Base-by-base conservation (phyloP, 2,113 vertebrate genomes). In the Irena cyanogastra region DNA sequence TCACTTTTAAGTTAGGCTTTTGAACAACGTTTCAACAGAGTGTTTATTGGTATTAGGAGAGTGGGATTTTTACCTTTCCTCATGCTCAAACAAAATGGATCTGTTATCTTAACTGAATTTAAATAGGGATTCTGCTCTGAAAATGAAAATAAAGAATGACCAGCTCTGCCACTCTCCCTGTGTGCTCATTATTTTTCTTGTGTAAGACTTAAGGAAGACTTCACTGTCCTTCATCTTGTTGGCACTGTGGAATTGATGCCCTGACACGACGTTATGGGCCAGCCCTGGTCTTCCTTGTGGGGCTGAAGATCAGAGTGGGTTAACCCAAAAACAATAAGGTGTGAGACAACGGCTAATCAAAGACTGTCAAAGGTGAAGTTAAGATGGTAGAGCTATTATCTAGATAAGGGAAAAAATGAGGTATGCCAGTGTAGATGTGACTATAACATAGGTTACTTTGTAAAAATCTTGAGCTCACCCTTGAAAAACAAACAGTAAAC, bases 251-350 rank as follows among this genome's bases (percentile, higher is more conserved):
- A 47, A n/a, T 14, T 9, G 3, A 21, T 49, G 6, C 28, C 27
- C 7, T 26, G 27, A 39, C 20, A 16, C 1, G 2, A 10, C 0
- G 0, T 31, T 39, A 8, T 7, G 14, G 27, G 13, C 31, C 37
- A 39, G n/a, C 39, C 44, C 26, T 54, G 26, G 31, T 23, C 64
- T 76, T 64, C 31, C 35, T 26, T 42, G 33, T 1, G 10, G 13
- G 49, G 26, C 50, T 71, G 28, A 42, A 44, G 39, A 39, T 60
- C 20, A 49, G 56, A 54, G 27, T 33, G 37, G 19, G 23, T 7
- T 71, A 63, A 68, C 31, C 23, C 5, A 1, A 50, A 76, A 65
- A 75, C 45, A 70, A 39, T 31, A 24, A 26, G 11, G 19, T 10
- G 5, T 82, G 66, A 80, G 21, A 41, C 68, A 60, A 7, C 9